phyloP scores from a whole-genome alignment of 2,797 vertebrate species.

The Mormyrus hasselquistii region DNA sequence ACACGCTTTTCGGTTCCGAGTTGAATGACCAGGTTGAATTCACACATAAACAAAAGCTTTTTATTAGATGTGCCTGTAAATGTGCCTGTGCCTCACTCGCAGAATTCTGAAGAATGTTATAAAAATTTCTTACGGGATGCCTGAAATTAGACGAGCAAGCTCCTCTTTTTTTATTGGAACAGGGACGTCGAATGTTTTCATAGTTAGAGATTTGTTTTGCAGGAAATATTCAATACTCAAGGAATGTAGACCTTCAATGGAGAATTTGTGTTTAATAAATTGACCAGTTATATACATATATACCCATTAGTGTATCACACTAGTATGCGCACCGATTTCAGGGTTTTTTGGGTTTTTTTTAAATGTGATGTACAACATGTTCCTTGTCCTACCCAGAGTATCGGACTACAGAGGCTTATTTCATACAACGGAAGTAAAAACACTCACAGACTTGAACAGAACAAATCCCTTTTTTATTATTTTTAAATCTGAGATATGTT shows the following conservation, averaged over 20 bases:
- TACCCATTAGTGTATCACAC: not conserved
- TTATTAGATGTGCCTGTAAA: not conserved
- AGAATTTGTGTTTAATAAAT: not conserved
- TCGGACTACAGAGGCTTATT: not conserved
- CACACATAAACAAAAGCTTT: not conserved
- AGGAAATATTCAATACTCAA: not conserved
- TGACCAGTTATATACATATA: not conserved
- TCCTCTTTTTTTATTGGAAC: not conserved
- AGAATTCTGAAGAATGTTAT: not conserved
- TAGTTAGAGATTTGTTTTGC: not conserved
- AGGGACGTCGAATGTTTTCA: not conserved
- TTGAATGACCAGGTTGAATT: not conserved
- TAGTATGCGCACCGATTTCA: not conserved
- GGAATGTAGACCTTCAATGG: not conserved
- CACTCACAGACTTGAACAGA: not conserved
- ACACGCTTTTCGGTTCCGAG: not conserved
- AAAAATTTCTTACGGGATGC: not conserved
- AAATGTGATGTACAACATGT: not conserved
- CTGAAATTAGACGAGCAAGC: not conserved
- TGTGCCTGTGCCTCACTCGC: not conserved
- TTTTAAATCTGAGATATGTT: not conserved
- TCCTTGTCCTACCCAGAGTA: not conserved
- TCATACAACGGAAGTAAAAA: not conserved
- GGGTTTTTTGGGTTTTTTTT: not conserved
- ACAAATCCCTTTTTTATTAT: not conserved